These are phyloP conservation scores for Drosophila mimica DNA, from an alignment of 2,888 invertebrate genomes.

Conservation along the genomic window DNA sequence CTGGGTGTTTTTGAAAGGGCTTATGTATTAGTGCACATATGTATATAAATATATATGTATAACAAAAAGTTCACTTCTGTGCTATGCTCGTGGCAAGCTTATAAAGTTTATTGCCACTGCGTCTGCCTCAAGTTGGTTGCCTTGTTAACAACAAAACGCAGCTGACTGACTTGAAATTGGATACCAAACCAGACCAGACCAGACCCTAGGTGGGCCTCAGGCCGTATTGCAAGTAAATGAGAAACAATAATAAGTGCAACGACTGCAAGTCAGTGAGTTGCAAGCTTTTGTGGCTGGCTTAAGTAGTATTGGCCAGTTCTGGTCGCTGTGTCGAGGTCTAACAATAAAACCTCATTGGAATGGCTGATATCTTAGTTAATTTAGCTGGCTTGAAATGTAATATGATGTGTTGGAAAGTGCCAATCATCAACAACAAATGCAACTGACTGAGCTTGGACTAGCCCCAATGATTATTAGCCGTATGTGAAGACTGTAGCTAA, in stretches of 20 bases:
- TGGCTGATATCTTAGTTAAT: conserved; percentile 4
- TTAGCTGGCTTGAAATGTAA: conserved; percentile 32
- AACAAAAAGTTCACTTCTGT: conserved; percentile 18
- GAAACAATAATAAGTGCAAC: conserved; percentile 38
- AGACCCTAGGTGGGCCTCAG: conserved; percentile 17
- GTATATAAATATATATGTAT: background rate
- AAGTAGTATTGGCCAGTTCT: conserved; percentile 15
- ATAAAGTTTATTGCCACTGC: conserved; percentile 55
- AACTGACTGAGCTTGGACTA: background rate
- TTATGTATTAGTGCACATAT: conserved; percentile 7
- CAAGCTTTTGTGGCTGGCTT: conserved; percentile 29
- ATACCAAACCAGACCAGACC: conserved; percentile 29
- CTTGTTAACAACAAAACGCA: conserved; percentile 29
- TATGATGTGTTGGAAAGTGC: conserved; percentile 19
- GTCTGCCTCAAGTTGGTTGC: conserved; percentile 38
- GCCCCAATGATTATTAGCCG: conserved; percentile 1
- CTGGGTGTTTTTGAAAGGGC: conserved; percentile 13
- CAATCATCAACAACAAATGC: conserved; percentile 6
- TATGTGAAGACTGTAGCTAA: background rate
- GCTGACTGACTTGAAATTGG: conserved; percentile 52
- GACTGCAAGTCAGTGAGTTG: conserved; percentile 16
- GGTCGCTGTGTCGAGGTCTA: background rate
- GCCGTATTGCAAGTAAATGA: conserved; percentile 25
- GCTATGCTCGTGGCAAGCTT: conserved; percentile 46
- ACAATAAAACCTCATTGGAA: conserved; percentile 5